Base-by-base conservation (phyloP, 1,140 invertebrate species). In the Argopecten irradians region DNA sequence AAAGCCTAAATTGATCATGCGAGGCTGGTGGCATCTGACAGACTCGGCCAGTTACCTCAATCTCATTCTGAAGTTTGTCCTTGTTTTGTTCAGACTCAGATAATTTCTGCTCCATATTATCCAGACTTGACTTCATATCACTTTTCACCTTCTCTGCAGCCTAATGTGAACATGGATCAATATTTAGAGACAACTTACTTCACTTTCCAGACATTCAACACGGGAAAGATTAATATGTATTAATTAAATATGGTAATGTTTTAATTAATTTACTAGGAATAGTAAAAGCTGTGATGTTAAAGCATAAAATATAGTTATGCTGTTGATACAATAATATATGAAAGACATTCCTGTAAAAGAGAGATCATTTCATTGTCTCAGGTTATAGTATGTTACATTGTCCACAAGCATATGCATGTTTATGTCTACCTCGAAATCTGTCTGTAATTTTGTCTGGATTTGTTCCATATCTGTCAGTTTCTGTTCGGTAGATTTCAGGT, bases 401-500 rank as follows among this genome's bases (percentile, higher is more conserved):
- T 46, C 22, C 43, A 46, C 43, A 46, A 19, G 3, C 43, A 19
- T 55, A 13, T 19, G n/a, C n/a, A 19, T 19, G 14, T 82, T 32
- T 34, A 46, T 82, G 43, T 41, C 19, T 87, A 92, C 91, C 92
- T 91, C 39, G 28, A 90, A 86, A 55, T 91, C 88, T 71, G 28
- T 84, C 19, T 87, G 35, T 14, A 89, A 82, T 87, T 86, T 88
- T 34, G 91, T 34, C 36, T 90, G 86, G 36, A 86, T 55, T 9
- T 88, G 84, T n/a, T 90, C 86, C 16, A 86, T 35, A 87, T 91
- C 90, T 87, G 90, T 86, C 83, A 93, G 84, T 88, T 91, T 92
- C 86, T 93, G 93, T 88, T 93, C 92, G 35, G 93, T 88, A 84
- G 93, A 93, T 87, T 92, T 93, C 34, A 94, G 85, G 90, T 94